Evolutionary conservation across 1,140 invertebrate genomes (phyloP), one percentile per base, ranked within the genome.

Genomic region (Eriocheir sinensis): DNA sequence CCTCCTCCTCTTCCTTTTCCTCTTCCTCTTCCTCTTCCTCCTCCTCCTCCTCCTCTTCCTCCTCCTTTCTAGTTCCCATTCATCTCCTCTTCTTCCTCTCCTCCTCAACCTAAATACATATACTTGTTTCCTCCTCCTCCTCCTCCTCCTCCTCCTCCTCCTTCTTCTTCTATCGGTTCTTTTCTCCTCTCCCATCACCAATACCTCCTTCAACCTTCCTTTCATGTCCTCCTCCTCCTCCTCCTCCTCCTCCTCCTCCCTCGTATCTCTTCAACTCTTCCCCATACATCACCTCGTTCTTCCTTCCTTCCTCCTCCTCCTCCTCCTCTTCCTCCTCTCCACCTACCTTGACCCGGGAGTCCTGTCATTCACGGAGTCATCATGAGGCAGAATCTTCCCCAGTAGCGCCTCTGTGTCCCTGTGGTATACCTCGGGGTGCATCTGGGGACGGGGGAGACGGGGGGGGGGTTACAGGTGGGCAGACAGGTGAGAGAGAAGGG

Each of bases 331-430:
- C 88, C 40, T 44, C n/a, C 0, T 41, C 38, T 40, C 32, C 38
- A 0, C 17, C 15, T 12, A 94, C 93, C 93, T 94, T 8, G 93
- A 94, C 30, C 89, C 89, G 0, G 89, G 89, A 9, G 79, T 34
- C 17, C 95, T 80, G 93, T 96, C 95, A 40, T 96, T 96, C 2
- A 96, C 95, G 32, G 95, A 96, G 44, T 96, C 95, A 32, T 96
- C 95, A 88, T 96, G 95, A 9, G 90, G 93, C 17, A 96, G 53
- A 0, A 95, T 48, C 12, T 92, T 85, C 3, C 93, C 94, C 9
- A 96, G 89, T 6, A 96, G 90, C 8, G 27, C 60, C 38, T 91
- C 85, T 0, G 92, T 95, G 40, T 96, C 95, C 34, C 86, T 34
- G 53, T 90, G 83, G 89, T 96, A 96, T 2, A 91, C 40, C 21